Base-by-base conservation (phyloP, 2,797 vertebrate genomes). In the Hoplostethus atlanticus region DNA sequence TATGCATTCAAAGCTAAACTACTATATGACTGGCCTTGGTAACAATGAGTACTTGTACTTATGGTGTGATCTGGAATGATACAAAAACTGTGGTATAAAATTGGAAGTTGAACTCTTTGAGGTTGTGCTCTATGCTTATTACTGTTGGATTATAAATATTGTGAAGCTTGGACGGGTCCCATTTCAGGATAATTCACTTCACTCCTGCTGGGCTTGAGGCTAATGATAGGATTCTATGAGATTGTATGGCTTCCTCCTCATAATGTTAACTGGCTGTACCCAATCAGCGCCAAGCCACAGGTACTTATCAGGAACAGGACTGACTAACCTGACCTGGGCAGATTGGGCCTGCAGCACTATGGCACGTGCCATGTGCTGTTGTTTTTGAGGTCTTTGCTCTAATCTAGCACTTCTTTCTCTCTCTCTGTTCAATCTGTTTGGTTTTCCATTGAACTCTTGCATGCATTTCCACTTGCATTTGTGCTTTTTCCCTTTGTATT, bases 301-400 rank as follows among this genome's bases (percentile, higher is more conserved):
- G 71, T 74, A 74, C 11, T 42, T 68, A 5, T 60, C 54, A 59
- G 25, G 58, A 55, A 56, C 70, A 60, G 67, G 71, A 67, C 71
- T 70, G 50, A 57, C 56, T 38, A n/a, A 25, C 15, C 17, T 51
- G 54, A 6, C 2, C 31, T 17, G 30, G 25, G 48, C 66, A 77
- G 70, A 64, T 13, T 79, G 72, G 64, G 63, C 55, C 30, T 71
- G 25, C 46, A 55, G 21, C 52, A 56, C 21, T 40, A 60, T 59
- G 52, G 40, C 68, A 62, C 61, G 60, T 53, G 53, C 34, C 81
- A 84, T 84, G 70, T 15, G 79, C 62, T 59, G 71, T 6, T 73
- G 54, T 79, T 76, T 60, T 16, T 76, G 65, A 56, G 62, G 38
- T 31, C 5, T 38, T 2, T 53, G 64, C 64, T 66, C 44, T 16